A percentile compares a stretch with the other conserved stretches of the same genome.
Evolutionary conservation across 2,888 invertebrate genomes (phyloP).

Genomic region (Oscheius sp.): DNA sequence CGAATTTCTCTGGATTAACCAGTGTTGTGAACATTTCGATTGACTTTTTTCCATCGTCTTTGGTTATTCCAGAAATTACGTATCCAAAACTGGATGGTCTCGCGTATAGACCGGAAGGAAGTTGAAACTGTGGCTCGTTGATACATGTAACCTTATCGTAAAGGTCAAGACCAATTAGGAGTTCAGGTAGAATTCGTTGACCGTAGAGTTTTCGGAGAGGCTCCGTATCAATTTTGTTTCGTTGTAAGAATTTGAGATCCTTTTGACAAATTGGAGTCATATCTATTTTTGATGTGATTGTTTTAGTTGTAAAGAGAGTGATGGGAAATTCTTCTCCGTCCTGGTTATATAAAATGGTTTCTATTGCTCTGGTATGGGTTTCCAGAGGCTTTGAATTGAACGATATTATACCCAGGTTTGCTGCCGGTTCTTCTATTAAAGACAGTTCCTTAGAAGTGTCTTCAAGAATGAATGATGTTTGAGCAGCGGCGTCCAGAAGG

Average conservation of each 20-base stretch:
- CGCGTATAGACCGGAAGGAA: not conserved
- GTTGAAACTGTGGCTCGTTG: not conserved
- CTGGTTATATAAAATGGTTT: not conserved
- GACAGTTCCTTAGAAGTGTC: not conserved
- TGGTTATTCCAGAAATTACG: constrained; percentile 10
- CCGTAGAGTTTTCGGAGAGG: not conserved
- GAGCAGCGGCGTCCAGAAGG: not conserved
- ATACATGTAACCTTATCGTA: not conserved
- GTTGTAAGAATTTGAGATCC: not conserved
- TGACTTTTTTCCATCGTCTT: not conserved
- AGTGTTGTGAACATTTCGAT: not conserved
- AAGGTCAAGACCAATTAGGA: not conserved
- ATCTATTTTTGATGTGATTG: not conserved
- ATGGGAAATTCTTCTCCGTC: not conserved
- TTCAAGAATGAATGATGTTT: not conserved
- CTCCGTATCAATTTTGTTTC: not conserved
- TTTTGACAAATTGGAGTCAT: not conserved
- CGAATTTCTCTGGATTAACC: not conserved
- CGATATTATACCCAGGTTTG: no score
- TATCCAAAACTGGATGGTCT: constrained; percentile 12
- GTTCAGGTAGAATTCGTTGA: not conserved
- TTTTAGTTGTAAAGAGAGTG: not conserved
- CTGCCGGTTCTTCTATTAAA: no score
- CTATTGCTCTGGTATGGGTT: not conserved
- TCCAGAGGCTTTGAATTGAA: no score